Percentiles rank a stretch among this genome's conserved stretches.
Evolutionary conservation across 2,797 vertebrate species (phyloP).

Genomic region (Chaetodon trifasciatus): DNA sequence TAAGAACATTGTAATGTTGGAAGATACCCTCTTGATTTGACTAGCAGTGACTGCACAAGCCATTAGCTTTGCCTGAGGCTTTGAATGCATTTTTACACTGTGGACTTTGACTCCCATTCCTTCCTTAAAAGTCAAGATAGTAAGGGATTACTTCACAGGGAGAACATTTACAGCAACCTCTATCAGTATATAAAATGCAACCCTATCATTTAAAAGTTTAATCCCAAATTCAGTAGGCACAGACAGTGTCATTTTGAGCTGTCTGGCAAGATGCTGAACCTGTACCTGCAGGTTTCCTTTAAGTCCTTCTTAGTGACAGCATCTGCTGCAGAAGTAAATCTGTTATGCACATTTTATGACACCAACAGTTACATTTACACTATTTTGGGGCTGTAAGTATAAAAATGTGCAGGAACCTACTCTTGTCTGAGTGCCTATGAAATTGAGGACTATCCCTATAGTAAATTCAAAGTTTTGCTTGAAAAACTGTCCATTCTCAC

Average conservation of each 20-base stretch:
- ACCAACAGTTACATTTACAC: slow-evolving; percentile 23
- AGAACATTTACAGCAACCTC: neutral
- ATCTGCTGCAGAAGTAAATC: slow-evolving; percentile 32
- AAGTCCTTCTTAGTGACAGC: slow-evolving; percentile 25
- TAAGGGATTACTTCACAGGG: neutral
- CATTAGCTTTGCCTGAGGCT: neutral
- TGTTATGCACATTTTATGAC: slow-evolving; percentile 25
- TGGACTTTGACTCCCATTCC: neutral
- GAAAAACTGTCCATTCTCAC: neutral
- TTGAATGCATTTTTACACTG: neutral
- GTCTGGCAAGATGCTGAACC: slow-evolving; percentile 8
- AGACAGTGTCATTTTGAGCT: neutral
- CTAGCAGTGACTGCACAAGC: neutral
- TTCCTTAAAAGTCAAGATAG: neutral
- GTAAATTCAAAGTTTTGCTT: slow-evolving; percentile 29
- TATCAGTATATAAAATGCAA: neutral
- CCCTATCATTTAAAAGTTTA: neutral
- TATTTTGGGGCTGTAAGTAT: neutral
- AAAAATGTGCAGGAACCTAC: slow-evolving; percentile 8
- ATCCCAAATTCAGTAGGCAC: slow-evolving; percentile 12
- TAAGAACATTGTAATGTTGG: neutral
- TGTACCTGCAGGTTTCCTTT: slow-evolving; percentile 11
- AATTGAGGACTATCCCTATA: neutral
- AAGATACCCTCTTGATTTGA: neutral
- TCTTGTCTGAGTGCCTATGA: slow-evolving; percentile 5